phyloP scores from a whole-genome alignment of 2,888 invertebrate species.

The Odontocerum albicorne region DNA sequence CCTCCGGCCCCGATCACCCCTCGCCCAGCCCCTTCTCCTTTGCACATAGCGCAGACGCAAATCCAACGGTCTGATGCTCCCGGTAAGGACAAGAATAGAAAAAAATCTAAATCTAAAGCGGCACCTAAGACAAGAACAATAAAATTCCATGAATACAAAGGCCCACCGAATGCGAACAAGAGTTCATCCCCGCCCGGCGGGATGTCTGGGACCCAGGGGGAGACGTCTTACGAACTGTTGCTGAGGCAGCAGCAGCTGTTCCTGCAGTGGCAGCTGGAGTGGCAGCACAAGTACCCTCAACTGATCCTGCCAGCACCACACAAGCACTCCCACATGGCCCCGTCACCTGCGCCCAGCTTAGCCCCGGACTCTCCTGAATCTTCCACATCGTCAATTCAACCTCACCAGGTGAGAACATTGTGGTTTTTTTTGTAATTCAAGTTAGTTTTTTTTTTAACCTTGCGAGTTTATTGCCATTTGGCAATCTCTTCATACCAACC shows the following conservation, averaged over 20 bases:
- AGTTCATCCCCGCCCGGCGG: constrained; percentile 54
- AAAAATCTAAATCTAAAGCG: constrained; percentile 80
- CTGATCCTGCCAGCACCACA: constrained; percentile 77
- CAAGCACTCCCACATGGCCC: constrained; percentile 49
- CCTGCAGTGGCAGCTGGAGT: constrained; percentile 82
- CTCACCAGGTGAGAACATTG: constrained; percentile 33
- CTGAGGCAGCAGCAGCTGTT: constrained; percentile 94
- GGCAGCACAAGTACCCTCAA: constrained; percentile 81
- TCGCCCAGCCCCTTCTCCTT: constrained; percentile 38
- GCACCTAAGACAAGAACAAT: constrained; percentile 84
- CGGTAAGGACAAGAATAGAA: constrained; percentile 80
- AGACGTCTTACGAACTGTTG: constrained; percentile 88
- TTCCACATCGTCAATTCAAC: constrained; percentile 33
- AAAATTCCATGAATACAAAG: constrained; percentile 97
- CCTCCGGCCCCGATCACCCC: constrained; percentile 34
- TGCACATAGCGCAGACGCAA: constrained; percentile 45
- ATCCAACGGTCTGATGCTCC: constrained; percentile 58
- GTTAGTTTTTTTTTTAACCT: no score
- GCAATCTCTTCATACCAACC: no score
- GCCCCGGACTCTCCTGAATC: constrained; percentile 35
- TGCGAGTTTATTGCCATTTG: no score
- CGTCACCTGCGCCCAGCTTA: constrained; percentile 44
- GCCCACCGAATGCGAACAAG: constrained; percentile 88
- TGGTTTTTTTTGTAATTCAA: no score
- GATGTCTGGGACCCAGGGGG: constrained; percentile 53